Conservation (phyloP, 92 coral and sea anemone species). For the Zoanthus sansibaricus region DNA sequence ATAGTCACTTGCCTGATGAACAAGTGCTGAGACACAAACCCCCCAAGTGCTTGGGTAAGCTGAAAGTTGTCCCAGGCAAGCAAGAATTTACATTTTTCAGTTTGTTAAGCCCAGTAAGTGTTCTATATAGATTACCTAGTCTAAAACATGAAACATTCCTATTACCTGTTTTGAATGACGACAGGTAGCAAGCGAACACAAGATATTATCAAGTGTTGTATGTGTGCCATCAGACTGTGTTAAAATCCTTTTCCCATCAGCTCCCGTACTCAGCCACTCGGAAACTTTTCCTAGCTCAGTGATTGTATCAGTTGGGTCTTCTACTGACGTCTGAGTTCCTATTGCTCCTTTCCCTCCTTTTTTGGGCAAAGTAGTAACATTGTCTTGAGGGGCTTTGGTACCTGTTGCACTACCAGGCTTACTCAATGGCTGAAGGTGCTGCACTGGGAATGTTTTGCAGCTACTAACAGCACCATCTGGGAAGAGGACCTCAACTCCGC, state of each 20-base stretch:
- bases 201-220: constrained; percentile 69
- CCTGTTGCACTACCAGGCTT: constrained; percentile 68
- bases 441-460: constrained; percentile 77
- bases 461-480: constrained; percentile 91
- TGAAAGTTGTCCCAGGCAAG: too few species aligned
- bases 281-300: constrained; percentile 73
- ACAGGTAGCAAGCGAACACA: constrained; percentile 86
- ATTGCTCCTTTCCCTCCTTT: constrained; percentile 65
- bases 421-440: constrained; percentile 61
- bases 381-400: constrained; percentile 66
- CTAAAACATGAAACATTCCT: too few species aligned
- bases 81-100: too few species aligned
- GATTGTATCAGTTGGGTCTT: constrained; percentile 80
- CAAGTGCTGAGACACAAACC: too few species aligned
- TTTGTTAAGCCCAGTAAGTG: too few species aligned
- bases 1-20: too few species aligned
- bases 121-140: too few species aligned
- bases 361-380: constrained; percentile 43
- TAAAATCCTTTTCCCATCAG: constrained; percentile 78
- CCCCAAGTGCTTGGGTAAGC: too few species aligned
- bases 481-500: constrained; percentile 86
- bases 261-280: constrained; percentile 87
- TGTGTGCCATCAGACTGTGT: constrained; percentile 78
- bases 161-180: constrained; percentile 89
- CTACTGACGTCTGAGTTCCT: constrained; percentile 71